phyloP scores from a whole-genome alignment of 2,888 invertebrate species.

The Ectropis crepuscularia region DNA sequence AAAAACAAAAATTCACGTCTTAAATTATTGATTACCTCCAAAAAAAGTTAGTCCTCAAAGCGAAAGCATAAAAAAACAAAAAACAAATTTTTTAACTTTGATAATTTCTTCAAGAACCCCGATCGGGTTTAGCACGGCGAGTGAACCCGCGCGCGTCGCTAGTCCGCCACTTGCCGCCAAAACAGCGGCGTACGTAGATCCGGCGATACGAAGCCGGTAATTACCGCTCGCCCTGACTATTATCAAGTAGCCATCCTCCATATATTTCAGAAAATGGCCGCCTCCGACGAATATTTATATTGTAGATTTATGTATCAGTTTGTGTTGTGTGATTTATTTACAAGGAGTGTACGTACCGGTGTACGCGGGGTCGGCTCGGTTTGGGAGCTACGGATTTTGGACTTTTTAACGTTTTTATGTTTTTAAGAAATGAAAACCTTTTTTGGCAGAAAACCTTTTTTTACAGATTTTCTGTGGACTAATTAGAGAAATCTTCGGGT shows the following conservation, averaged over 20 bases:
- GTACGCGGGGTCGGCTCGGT: constrained; percentile 4
- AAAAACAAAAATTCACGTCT: too few species aligned
- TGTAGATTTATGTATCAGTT: constrained; percentile 76
- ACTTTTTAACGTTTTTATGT: too few species aligned
- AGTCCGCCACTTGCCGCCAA: constrained; percentile 56
- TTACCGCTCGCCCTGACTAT: constrained; percentile 79
- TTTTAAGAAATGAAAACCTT: too few species aligned
- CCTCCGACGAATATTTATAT: constrained; percentile 78
- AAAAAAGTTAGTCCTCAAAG: too few species aligned
- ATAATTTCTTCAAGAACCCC: too few species aligned
- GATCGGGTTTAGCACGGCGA: not conserved
- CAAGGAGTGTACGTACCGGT: constrained; percentile 39
- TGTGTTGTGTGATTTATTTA: constrained; percentile 63
- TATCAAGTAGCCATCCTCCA: constrained; percentile 83
- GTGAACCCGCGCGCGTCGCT: not conserved
- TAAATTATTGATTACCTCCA: too few species aligned
- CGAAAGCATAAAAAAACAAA: too few species aligned
- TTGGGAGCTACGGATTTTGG: too few species aligned
- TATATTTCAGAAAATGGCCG: constrained; percentile 83
- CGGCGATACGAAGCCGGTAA: constrained; percentile 74
- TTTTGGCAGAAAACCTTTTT: too few species aligned
- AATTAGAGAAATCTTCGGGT: too few species aligned
- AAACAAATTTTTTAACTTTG: too few species aligned
- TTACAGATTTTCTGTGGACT: too few species aligned
- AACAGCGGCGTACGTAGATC: constrained; percentile 70